These are phyloP conservation scores for Gonatopus flavifemur DNA, from an alignment of 1,140 invertebrate genomes.

Conservation along the genomic window DNA sequence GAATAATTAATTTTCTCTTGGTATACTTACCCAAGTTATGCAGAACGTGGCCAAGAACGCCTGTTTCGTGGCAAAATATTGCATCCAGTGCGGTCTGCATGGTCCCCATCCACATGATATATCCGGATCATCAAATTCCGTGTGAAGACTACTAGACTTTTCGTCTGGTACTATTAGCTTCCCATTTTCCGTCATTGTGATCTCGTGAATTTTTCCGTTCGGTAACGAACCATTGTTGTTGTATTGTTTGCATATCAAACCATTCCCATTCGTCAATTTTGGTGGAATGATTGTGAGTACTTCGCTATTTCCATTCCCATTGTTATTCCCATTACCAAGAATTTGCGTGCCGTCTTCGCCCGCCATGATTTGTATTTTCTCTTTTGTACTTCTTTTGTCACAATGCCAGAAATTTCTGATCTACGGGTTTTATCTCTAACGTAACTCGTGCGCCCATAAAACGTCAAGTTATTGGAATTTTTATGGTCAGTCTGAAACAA, in stretches of 20 bases:
- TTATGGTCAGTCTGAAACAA: no score
- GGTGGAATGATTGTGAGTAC: constrained; percentile 46
- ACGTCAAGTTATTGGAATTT: no score
- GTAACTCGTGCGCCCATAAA: no score
- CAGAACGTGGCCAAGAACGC: constrained; percentile 87
- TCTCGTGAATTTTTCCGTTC: constrained; percentile 47
- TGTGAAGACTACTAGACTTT: constrained; percentile 44
- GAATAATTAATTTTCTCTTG: no score
- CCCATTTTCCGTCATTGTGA: constrained; percentile 38
- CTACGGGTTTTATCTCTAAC: no score
- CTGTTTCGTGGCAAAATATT: constrained; percentile 83
- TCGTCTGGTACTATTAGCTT: constrained; percentile 38
- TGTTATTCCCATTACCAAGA: constrained; percentile 40
- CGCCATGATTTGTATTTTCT: constrained; percentile 44
- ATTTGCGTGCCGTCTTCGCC: constrained; percentile 47
- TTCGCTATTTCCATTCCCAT: constrained; percentile 44
- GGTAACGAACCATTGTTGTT: constrained; percentile 51
- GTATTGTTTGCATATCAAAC: constrained; percentile 37
- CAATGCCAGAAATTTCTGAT: not conserved
- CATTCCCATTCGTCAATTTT: constrained; percentile 48
- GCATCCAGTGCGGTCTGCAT: constrained; percentile 70
- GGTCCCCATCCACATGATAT: constrained; percentile 71
- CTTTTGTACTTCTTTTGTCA: not conserved
- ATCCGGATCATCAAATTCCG: constrained; percentile 54
- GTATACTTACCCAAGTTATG: constrained; percentile 69